Evolutionary conservation across 1,140 invertebrate genomes (phyloP).

Genomic region (Trinorchestia longiramus): DNA sequence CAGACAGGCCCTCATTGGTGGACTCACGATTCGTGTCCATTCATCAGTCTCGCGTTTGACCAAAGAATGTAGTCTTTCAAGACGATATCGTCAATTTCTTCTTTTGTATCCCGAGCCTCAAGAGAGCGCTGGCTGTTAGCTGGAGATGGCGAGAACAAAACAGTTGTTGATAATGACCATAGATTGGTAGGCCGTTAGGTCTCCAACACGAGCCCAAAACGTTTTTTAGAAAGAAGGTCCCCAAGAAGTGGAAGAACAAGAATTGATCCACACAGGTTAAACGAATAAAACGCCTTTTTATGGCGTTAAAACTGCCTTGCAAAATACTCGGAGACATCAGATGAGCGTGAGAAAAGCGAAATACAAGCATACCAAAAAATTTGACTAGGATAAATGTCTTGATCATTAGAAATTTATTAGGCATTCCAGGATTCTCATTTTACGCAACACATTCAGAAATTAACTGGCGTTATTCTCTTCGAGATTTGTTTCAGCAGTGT

Average conservation of each 20-base stretch:
- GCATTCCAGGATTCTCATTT: not conserved
- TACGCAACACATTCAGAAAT: not conserved
- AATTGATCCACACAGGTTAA: not conserved
- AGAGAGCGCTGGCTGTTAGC: not conserved
- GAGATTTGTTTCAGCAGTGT: not conserved
- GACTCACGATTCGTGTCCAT: not conserved
- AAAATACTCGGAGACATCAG: not conserved
- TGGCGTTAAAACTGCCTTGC: not conserved
- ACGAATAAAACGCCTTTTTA: not conserved
- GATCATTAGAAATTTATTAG: not conserved
- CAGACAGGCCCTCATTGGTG: not conserved
- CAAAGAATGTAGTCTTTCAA: not conserved
- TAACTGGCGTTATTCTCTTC: not conserved
- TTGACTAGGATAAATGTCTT: not conserved
- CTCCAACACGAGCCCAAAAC: constrained; percentile 9
- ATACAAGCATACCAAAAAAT: not conserved
- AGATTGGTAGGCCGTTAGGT: constrained; percentile 21
- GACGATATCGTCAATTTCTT: constrained; percentile 46
- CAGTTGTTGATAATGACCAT: constrained; percentile 39
- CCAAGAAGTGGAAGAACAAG: not conserved
- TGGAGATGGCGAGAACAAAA: constrained; percentile 35
- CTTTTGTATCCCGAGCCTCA: not conserved
- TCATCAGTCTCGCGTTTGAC: not conserved
- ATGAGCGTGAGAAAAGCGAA: not conserved
- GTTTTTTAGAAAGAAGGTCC: not conserved